Evolutionary conservation across 1,140 invertebrate genomes (phyloP).

Genomic region (Andricus grossulariae): DNA sequence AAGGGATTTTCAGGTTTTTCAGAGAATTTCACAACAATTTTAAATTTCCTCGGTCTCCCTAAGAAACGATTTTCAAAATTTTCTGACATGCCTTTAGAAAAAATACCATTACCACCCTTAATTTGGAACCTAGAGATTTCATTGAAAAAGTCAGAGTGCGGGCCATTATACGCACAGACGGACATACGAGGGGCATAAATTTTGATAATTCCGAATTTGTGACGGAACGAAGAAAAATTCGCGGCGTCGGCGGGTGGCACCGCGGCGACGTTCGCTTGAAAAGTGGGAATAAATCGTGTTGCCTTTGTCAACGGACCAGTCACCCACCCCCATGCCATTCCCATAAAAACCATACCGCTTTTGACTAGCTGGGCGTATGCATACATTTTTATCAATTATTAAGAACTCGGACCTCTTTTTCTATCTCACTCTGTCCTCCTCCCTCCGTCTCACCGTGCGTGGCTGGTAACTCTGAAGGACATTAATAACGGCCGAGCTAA

Average conservation of each 20-base stretch:
- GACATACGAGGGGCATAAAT: slow-evolving; percentile 65
- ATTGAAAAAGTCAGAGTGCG: slow-evolving; percentile 47
- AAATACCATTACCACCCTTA: slow-evolving; percentile 40
- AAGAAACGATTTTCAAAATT: too few species aligned
- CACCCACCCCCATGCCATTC: slow-evolving; percentile 45
- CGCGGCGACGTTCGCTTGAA: slow-evolving; percentile 57
- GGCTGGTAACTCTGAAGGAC: slow-evolving; percentile 55
- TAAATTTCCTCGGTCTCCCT: too few species aligned
- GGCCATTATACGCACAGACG: slow-evolving; percentile 49
- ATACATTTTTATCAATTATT: slow-evolving; percentile 77
- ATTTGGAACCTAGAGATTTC: slow-evolving; percentile 50
- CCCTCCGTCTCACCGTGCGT: slow-evolving; percentile 45
- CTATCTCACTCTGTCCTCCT: slow-evolving; percentile 43
- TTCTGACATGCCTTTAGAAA: too few species aligned
- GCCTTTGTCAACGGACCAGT: slow-evolving; percentile 68
- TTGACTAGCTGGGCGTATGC: slow-evolving; percentile 64
- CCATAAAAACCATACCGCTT: slow-evolving; percentile 58
- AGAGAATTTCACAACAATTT: too few species aligned
- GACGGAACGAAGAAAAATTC: slow-evolving; percentile 74
- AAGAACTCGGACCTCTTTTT: slow-evolving; percentile 66
- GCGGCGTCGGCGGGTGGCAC: slow-evolving; percentile 51
- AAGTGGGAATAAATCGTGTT: slow-evolving; percentile 74
- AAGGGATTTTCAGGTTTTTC: too few species aligned
- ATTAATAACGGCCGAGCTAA: slow-evolving; percentile 73
- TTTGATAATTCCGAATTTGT: slow-evolving; percentile 73